Evolutionary conservation across 2,113 vertebrate genomes (phyloP), one percentile per base, ranked within the genome.

Genomic region (Sapajus apella): DNA sequence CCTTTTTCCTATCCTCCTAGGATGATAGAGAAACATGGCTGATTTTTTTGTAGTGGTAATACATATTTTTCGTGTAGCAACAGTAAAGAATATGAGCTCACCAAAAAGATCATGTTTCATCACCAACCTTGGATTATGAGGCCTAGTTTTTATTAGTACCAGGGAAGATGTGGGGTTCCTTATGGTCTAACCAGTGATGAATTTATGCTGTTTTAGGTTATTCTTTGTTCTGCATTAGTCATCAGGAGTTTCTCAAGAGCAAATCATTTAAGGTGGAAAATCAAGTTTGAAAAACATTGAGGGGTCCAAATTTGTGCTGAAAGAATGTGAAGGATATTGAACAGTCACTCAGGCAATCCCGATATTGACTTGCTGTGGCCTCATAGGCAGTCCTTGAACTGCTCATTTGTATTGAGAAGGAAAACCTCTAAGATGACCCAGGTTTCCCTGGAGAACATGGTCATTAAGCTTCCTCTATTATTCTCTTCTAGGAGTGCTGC

Each of bases 391-490:
- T 79, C 76, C 40, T 84, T 75, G 64, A 43, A 45, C 16, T 5
- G n/a, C 70, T 75, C 70, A 25, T 70, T 47, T 83, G 52, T 37
- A 21, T 37, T 35, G 52, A 77, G 82, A 91, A 35, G 9, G 45
- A 50, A 43, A 85, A 35, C 50, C 37, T 66, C 56, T 70, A 43
- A 64, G 86, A 66, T 64, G 77, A 89, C 66, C 83, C 45, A 45
- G 83, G 32, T 76, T 87, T 92, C 52, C 66, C 20, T 30, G 40
- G 75, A 82, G 84, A 79, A 32, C 27, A 11, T 1, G 35, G 81
- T 35, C 81, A 79, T 95, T 96, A 96, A 96, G 66, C 32, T 58
- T 80, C 87, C 88, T 93, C 96, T 93, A 37, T 95, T 97, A 81
- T 97, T 95, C 93, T 94, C 93, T 88, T 85, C 84, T 79, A 92